These are phyloP conservation scores for Rousettus madagascariensis DNA, from an alignment of 2,797 vertebrate genomes.

Conservation along the genomic window DNA sequence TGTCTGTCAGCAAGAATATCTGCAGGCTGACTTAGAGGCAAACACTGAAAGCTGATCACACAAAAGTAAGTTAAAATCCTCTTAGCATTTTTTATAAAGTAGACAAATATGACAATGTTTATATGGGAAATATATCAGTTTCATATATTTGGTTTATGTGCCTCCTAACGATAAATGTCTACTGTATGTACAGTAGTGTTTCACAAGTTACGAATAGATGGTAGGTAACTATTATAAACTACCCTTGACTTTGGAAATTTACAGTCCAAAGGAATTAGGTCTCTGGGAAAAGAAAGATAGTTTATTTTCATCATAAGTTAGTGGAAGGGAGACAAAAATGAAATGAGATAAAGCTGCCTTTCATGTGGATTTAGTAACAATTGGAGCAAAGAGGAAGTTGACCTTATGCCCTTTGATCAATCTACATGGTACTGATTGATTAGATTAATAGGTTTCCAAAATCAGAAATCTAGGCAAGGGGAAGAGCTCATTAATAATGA, in stretches of 20 bases:
- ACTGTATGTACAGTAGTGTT: neutral
- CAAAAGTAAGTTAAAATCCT: neutral
- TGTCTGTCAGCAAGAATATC: neutral
- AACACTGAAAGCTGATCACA: neutral
- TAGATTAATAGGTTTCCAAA: neutral
- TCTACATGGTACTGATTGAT: neutral
- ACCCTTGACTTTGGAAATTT: neutral
- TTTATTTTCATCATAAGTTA: neutral
- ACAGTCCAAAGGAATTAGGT: neutral
- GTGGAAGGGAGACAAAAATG: neutral
- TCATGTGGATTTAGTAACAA: neutral
- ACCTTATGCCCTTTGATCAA: neutral
- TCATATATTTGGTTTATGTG: neutral
- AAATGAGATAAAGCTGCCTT: neutral
- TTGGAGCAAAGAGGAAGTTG: neutral
- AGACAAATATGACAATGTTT: neutral
- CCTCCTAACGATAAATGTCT: neutral
- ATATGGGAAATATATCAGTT: neutral
- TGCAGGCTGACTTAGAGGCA: neutral
- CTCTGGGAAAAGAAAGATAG: neutral
- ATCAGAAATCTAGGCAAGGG: neutral
- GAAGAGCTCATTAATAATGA: neutral
- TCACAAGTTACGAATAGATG: neutral
- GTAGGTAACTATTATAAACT: neutral
- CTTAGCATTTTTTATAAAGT: neutral